These are phyloP conservation scores for Scaptomyza cyrtandrae DNA, from an alignment of 2,888 invertebrate genomes.

Conservation along the genomic window DNA sequence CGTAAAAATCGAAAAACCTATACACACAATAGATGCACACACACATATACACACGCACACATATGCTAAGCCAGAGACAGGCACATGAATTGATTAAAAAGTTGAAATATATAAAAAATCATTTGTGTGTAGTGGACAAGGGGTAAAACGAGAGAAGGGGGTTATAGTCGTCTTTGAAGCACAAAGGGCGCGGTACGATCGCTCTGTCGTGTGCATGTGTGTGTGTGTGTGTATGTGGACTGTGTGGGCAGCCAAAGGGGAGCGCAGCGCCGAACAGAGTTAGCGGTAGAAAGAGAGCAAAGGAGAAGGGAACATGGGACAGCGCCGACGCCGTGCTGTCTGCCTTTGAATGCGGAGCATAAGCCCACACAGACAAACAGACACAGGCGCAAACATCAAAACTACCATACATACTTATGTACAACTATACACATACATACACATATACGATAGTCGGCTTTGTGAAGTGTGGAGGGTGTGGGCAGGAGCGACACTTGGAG, in stretches of 20 bases:
- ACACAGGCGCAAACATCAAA: constrained; percentile 18
- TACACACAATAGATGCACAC: constrained; percentile 73
- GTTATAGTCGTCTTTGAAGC: constrained; percentile 41
- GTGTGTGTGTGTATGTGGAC: not conserved
- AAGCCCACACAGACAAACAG: constrained; percentile 61
- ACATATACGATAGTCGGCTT: constrained; percentile 13
- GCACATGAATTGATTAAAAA: constrained; percentile 78
- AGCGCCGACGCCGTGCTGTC: constrained; percentile 73
- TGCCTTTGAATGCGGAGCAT: constrained; percentile 73
- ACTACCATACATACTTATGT: not conserved
- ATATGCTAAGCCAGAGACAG: constrained; percentile 29
- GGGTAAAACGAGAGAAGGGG: constrained; percentile 2
- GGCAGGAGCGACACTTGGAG: constrained; percentile 34
- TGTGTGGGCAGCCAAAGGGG: constrained; percentile 16
- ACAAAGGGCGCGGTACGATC: constrained; percentile 63
- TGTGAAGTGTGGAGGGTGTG: not conserved
- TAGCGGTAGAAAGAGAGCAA: not conserved
- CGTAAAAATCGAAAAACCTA: constrained; percentile 77
- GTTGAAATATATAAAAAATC: constrained; percentile 60
- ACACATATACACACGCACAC: constrained; percentile 30
- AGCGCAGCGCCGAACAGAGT: constrained; percentile 4
- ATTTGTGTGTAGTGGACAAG: constrained; percentile 41
- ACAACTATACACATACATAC: not conserved
- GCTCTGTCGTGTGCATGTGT: not conserved
- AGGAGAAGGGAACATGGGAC: constrained; percentile 26